A percentile compares a stretch with the other conserved stretches of the same genome.
phyloP scores from a whole-genome alignment of 2,888 invertebrate genomes.

The Philopedon plagiatum region DNA sequence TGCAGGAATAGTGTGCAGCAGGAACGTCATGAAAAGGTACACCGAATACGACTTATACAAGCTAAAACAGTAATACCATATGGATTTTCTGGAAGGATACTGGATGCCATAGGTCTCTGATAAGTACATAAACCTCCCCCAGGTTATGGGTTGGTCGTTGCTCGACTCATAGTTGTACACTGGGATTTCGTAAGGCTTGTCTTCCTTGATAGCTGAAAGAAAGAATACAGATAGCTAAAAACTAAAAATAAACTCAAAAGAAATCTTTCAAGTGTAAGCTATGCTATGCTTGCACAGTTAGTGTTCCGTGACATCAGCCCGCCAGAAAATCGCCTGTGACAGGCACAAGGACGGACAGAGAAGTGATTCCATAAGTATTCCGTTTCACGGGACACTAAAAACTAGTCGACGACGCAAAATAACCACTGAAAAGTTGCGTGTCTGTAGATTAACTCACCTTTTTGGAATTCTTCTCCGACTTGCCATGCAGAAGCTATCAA shows the following conservation, averaged over 20 bases:
- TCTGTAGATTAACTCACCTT: slow-evolving; percentile 34
- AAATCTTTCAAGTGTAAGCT: too few species aligned
- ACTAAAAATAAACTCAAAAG: too few species aligned
- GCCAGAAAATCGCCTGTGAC: too few species aligned
- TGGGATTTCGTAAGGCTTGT: slow-evolving; percentile 69
- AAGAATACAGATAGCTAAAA: too few species aligned
- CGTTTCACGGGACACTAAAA: too few species aligned
- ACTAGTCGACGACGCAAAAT: too few species aligned
- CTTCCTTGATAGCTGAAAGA: slow-evolving; percentile 30
- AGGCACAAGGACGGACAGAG: too few species aligned
- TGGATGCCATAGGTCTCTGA: slow-evolving; percentile 73
- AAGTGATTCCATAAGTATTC: too few species aligned
- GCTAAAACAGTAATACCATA: slow-evolving; percentile 80
- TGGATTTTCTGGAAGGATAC: slow-evolving; percentile 76
- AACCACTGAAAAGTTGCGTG: too few species aligned
- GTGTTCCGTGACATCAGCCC: too few species aligned
- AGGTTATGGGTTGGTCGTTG: slow-evolving; percentile 85
- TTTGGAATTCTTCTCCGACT: slow-evolving; percentile 62
- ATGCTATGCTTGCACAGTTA: too few species aligned
- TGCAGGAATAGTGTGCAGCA: slow-evolving; percentile 79
- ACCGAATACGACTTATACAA: slow-evolving; percentile 74
- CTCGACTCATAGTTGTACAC: slow-evolving; percentile 93
- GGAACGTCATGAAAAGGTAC: slow-evolving; percentile 75
- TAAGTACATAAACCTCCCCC: slow-evolving; percentile 77
- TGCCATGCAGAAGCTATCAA: slow-evolving; percentile 86